A percentile compares a stretch with the other conserved stretches of the same genome.
Conservation (phyloP, 2,888 invertebrate species). For the Alsophila aescularia region DNA sequence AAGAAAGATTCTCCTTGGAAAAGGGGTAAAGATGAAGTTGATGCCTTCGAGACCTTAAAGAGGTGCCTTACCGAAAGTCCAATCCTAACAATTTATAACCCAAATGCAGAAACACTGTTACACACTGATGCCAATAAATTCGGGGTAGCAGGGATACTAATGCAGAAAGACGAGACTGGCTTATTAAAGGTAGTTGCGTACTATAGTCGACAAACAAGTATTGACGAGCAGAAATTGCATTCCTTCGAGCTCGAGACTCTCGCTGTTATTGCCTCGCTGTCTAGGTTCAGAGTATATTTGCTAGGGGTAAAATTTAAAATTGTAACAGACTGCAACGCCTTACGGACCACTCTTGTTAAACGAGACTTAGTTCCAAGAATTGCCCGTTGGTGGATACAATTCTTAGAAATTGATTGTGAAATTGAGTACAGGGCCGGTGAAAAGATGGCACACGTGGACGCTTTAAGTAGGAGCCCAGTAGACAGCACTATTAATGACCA, state of each 20-base stretch:
- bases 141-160: slow-evolving; percentile 47
- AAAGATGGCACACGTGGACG: slow-evolving; percentile 48
- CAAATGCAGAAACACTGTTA: slow-evolving; percentile 39
- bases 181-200: slow-evolving; percentile 31
- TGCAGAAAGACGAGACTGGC: slow-evolving; percentile 35
- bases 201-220: slow-evolving; percentile 36
- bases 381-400: slow-evolving; percentile 12
- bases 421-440: slow-evolving; percentile 30
- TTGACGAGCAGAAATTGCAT: slow-evolving; percentile 35
- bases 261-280: slow-evolving; percentile 35
- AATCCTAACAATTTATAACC: slow-evolving; percentile 45
- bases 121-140: slow-evolving; percentile 54
- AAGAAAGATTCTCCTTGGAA: not conserved
- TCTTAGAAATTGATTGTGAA: not conserved
- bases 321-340: slow-evolving; percentile 1
- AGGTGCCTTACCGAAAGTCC: slow-evolving; percentile 37
- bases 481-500: not conserved
- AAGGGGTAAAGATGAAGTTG: not conserved
- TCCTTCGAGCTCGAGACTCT: slow-evolving; percentile 39
- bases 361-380: slow-evolving; percentile 28
- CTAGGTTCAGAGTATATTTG: slow-evolving; percentile 19
- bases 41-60: slow-evolving; percentile 42
- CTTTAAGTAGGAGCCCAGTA: slow-evolving; percentile 35
- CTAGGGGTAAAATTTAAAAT: not conserved
- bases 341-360: not conserved